These are phyloP conservation scores for Chirona hameri DNA, from an alignment of 2,888 invertebrate species.

Conservation along the genomic window DNA sequence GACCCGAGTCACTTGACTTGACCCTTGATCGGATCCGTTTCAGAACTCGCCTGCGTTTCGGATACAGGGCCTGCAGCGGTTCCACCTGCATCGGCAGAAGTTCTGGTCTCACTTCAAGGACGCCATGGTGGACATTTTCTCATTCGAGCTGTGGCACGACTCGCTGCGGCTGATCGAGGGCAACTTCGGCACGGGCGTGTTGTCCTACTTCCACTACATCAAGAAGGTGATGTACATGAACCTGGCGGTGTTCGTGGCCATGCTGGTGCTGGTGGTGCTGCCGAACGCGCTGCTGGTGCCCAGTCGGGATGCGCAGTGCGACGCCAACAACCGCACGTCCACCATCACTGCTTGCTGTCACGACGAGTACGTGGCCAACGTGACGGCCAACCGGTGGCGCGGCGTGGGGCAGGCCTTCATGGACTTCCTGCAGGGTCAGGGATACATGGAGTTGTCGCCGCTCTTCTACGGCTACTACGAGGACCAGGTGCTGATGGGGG, in stretches of 20 bases:
- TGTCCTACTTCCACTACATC: constrained; percentile 72
- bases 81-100: background rate
- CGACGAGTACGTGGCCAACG: constrained; percentile 22
- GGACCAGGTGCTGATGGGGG: constrained; percentile 42
- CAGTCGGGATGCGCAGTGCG: background rate
- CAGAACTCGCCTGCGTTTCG: constrained; percentile 5
- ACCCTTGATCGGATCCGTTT: background rate
- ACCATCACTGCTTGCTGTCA: constrained; percentile 2
- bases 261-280: background rate
- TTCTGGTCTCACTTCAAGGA: constrained; percentile 34
- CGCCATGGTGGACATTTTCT: constrained; percentile 37
- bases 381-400: background rate
- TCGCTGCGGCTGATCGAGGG: constrained; percentile 41
- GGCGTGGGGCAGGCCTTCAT: constrained; percentile 33
- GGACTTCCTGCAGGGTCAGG: constrained; percentile 68
- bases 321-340: background rate
- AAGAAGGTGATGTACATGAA: constrained; percentile 80
- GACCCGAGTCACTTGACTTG: too few relatives aligned
- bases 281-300: background rate
- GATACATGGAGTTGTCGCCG: constrained; percentile 70
- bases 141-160: constrained; percentile 39
- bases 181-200: constrained; percentile 48
- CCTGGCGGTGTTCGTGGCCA: constrained; percentile 37
- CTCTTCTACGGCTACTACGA: constrained; percentile 76
- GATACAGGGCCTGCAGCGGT: background rate